Conservation (phyloP, 2,888 invertebrate species). For the Timema cristinae region DNA sequence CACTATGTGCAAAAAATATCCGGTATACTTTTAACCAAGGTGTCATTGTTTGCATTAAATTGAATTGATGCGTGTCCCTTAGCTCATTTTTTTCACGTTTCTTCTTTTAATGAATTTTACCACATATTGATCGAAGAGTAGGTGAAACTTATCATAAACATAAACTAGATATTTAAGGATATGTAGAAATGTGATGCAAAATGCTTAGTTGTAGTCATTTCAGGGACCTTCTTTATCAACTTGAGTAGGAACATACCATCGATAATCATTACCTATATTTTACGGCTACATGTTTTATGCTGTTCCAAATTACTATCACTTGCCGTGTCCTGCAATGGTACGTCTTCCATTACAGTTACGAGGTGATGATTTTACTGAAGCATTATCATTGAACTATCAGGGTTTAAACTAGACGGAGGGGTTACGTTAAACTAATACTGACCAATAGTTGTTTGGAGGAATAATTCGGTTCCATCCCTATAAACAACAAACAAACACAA, state of each 20-base stretch:
- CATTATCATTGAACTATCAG: conserved; percentile 6
- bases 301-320: neutral
- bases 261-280: neutral
- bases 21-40: neutral
- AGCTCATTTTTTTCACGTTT: neutral
- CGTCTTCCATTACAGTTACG: neutral
- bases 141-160: neutral
- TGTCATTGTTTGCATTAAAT: neutral
- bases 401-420: neutral
- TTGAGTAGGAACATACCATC: conserved; percentile 5
- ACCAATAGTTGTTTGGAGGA: no score
- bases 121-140: neutral
- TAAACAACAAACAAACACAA: no score
- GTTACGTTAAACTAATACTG: no score
- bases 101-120: neutral
- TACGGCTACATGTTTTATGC: neutral
- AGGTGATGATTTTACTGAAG: neutral
- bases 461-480: no score
- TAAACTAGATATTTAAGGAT: conserved; percentile 1
- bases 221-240: conserved; percentile 3
- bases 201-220: conserved; percentile 4
- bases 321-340: neutral
- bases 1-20: neutral
- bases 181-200: neutral
- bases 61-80: neutral